Percentiles rank a stretch among this genome's conserved stretches.
phyloP scores from a whole-genome alignment of 2,797 vertebrate genomes.

The Masticophis lateralis region DNA sequence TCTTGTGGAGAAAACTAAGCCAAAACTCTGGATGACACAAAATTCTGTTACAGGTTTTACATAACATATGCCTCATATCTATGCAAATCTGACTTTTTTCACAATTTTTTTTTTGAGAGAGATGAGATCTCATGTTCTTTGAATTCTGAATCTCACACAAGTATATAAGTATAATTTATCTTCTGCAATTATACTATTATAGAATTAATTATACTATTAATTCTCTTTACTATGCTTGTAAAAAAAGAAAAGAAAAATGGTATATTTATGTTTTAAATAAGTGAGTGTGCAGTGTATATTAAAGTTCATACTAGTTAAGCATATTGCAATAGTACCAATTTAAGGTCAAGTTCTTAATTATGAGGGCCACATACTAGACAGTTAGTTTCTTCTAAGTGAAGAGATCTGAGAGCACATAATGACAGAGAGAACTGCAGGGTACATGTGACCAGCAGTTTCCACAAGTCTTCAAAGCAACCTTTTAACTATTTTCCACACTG shows the following conservation, averaged over 20 bases:
- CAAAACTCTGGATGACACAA: constrained; percentile 23
- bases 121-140: not conserved
- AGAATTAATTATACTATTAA: not conserved
- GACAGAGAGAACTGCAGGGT: not conserved
- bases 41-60: constrained; percentile 47
- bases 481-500: not conserved
- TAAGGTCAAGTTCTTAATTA: not conserved
- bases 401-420: not conserved
- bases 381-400: not conserved
- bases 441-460: not conserved
- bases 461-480: not conserved
- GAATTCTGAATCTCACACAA: constrained; percentile 41
- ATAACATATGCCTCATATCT: constrained; percentile 41
- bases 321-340: not conserved
- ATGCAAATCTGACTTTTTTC: constrained; percentile 41
- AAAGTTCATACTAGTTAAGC: not conserved
- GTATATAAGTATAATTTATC: constrained; percentile 49
- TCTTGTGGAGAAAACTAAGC: constrained; percentile 3
- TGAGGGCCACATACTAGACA: not conserved
- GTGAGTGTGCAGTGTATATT: not conserved
- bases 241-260: constrained; percentile 18
- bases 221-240: not conserved
- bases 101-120: constrained; percentile 45
- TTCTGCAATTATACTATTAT: not conserved
- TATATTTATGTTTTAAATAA: not conserved